phyloP scores from a whole-genome alignment of 1,140 invertebrate species.

The Ceratosolen solmsi region DNA sequence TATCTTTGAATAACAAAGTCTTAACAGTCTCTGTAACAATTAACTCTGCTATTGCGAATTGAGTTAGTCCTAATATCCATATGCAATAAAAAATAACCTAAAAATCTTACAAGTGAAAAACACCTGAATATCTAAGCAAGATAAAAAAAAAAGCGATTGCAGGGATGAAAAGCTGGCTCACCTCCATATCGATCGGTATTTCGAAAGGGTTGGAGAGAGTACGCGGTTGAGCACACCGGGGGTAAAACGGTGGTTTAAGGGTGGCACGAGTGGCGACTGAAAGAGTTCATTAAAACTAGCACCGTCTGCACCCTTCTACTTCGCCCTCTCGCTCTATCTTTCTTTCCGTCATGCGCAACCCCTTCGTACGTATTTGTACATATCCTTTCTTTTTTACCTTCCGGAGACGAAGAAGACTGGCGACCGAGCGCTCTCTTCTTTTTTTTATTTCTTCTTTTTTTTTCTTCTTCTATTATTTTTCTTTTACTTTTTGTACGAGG shows the following conservation, averaged over 20 bases:
- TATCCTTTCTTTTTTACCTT: slow-evolving; percentile 19
- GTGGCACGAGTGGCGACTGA: slow-evolving; percentile 64
- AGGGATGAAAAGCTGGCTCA: slow-evolving; percentile 28
- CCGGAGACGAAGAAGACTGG: slow-evolving; percentile 8
- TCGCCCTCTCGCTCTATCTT: slow-evolving; percentile 16
- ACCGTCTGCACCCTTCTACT: slow-evolving; percentile 59
- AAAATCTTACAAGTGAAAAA: too few relatives aligned
- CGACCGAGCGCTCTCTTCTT: background rate
- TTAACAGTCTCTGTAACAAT: too few relatives aligned
- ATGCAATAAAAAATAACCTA: too few relatives aligned
- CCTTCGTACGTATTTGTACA: background rate
- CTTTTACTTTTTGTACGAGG: background rate
- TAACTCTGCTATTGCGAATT: too few relatives aligned
- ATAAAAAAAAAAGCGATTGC: background rate
- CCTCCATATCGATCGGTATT: slow-evolving; percentile 55
- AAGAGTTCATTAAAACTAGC: slow-evolving; percentile 69
- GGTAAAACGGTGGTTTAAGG: slow-evolving; percentile 65
- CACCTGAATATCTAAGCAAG: background rate
- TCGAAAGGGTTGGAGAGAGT: slow-evolving; percentile 43
- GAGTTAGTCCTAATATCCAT: too few relatives aligned
- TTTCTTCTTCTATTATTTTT: slow-evolving; percentile 34
- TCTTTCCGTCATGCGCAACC: slow-evolving; percentile 19
- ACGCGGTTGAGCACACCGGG: slow-evolving; percentile 58
- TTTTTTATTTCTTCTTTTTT: background rate
- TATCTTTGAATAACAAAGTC: too few relatives aligned